These are phyloP conservation scores for Xenopus borealis DNA, from an alignment of 2,113 vertebrate genomes.

Conservation along the genomic window DNA sequence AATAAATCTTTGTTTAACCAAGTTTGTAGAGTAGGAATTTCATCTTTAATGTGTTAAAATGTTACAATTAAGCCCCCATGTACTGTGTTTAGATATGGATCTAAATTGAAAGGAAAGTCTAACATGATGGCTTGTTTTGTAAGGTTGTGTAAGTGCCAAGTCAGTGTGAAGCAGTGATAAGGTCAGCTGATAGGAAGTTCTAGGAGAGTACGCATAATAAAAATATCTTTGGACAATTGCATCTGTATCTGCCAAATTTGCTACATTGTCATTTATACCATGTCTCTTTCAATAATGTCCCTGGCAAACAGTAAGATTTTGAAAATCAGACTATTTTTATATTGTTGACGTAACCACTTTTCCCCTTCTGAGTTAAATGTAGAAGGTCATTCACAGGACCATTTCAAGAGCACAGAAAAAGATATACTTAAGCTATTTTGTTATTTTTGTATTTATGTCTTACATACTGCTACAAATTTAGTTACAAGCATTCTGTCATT, in stretches of 20 bases:
- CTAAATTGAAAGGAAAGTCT: constrained; percentile 14
- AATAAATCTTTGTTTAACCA: too few relatives aligned
- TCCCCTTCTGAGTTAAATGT: neutral
- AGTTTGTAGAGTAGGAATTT: too few relatives aligned
- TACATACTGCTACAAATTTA: too few relatives aligned
- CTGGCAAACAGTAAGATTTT: constrained; percentile 24
- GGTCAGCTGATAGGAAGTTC: constrained; percentile 40
- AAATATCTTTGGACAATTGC: constrained; percentile 34
- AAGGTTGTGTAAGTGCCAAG: constrained; percentile 9
- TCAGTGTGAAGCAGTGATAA: constrained; percentile 36
- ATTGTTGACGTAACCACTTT: constrained; percentile 16
- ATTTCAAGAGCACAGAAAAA: constrained; percentile 1
- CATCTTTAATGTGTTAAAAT: too few relatives aligned
- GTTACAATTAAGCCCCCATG: too few relatives aligned
- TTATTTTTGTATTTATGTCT: too few relatives aligned
- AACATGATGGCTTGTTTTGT: constrained; percentile 17
- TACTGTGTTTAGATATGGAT: constrained; percentile 20
- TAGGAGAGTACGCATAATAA: constrained; percentile 34
- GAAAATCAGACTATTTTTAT: constrained; percentile 38
- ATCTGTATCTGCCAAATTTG: constrained; percentile 29
- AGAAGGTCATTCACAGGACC: constrained; percentile 17
- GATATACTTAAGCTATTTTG: too few relatives aligned
- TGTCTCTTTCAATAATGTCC: constrained; percentile 6
- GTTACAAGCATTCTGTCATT: too few relatives aligned
- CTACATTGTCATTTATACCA: constrained; percentile 34